phyloP scores from a whole-genome alignment of 1,140 invertebrate species.

The Brachionus calyciflorus region DNA sequence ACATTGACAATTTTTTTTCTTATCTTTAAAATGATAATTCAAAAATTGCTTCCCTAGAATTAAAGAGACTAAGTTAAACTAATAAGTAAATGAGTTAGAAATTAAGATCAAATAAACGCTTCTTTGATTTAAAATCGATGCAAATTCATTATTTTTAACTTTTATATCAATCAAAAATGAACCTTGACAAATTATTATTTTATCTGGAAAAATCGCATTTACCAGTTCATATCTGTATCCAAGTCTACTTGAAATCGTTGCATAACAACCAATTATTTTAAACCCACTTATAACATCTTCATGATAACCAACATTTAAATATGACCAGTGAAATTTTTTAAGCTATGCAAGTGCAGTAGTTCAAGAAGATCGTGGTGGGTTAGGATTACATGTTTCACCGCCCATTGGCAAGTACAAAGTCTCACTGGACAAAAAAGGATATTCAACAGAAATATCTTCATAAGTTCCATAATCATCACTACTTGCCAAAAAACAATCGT shows the following conservation, averaged over 20 bases:
- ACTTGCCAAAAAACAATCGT: constrained; percentile 50
- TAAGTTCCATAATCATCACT: constrained; percentile 49
- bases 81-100: no score
- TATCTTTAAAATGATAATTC: no score
- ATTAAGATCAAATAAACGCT: background rate
- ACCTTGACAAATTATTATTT: background rate
- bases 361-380: background rate
- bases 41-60: no score
- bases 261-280: background rate
- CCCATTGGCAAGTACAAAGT: constrained; percentile 47
- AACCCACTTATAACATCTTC: background rate
- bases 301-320: constrained; percentile 7
- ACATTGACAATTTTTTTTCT: no score
- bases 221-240: constrained; percentile 9
- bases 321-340: constrained; percentile 26
- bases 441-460: constrained; percentile 47
- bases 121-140: background rate
- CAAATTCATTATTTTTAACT: constrained; percentile 4
- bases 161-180: background rate
- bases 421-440: constrained; percentile 48
- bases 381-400: constrained; percentile 48
- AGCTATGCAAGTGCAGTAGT: background rate
- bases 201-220: background rate
- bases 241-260: background rate
- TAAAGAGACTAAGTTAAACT: no score